Percentiles rank a stretch among this genome's conserved stretches.
Evolutionary conservation across 2,888 invertebrate species (phyloP).

Genomic region (Entomobrya proxima): DNA sequence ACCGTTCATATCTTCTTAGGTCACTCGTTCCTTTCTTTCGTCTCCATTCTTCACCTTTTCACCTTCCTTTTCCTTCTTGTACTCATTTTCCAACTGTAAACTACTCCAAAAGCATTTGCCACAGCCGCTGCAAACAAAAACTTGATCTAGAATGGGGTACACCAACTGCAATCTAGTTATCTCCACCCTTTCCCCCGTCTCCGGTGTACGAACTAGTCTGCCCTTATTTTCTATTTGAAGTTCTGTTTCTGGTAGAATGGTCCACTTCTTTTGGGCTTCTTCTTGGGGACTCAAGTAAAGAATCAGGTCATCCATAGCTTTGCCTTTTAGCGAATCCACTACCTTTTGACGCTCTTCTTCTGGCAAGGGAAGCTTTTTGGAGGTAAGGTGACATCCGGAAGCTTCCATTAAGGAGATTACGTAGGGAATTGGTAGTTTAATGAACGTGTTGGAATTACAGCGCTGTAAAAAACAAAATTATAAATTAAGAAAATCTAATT

Average conservation of each 20-base stretch:
- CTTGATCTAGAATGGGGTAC: slow-evolving; percentile 79
- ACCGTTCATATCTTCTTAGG: no score
- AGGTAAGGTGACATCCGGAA: neutral
- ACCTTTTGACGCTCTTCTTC: neutral
- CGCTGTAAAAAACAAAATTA: slow-evolving; percentile 75
- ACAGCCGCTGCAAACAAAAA: slow-evolving; percentile 85
- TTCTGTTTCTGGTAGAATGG: neutral
- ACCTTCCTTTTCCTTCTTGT: neutral
- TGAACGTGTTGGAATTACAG: slow-evolving; percentile 80
- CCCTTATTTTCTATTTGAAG: neutral
- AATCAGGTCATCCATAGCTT: slow-evolving; percentile 43
- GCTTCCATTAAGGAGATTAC: slow-evolving; percentile 37
- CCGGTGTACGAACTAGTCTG: neutral
- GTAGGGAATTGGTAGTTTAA: slow-evolving; percentile 77
- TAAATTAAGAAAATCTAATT: neutral
- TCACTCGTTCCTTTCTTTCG: no score
- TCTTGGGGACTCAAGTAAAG: neutral
- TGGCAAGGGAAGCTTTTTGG: neutral
- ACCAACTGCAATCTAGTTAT: slow-evolving; percentile 78
- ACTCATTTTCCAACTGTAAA: slow-evolving; percentile 77
- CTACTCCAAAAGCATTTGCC: slow-evolving; percentile 87
- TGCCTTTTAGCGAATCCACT: neutral
- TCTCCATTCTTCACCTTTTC: no score
- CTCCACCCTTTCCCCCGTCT: slow-evolving; percentile 53
- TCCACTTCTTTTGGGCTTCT: slow-evolving; percentile 9